Base-by-base conservation (phyloP, 2,797 vertebrate genomes). In the Neoniphon sammara region DNA sequence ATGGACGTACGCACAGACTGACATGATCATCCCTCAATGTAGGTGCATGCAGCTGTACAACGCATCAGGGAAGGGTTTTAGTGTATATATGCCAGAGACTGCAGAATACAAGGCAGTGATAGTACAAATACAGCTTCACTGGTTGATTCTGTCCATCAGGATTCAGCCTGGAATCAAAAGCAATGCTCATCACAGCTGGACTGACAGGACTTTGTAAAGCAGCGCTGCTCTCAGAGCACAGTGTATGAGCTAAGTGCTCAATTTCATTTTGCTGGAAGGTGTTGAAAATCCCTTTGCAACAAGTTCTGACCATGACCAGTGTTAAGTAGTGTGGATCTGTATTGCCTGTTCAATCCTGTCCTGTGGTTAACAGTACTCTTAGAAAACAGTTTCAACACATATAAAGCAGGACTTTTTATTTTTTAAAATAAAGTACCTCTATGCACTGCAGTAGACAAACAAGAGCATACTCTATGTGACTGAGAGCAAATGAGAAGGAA, bases 271-370 rank as follows among this genome's bases (percentile, higher is more conserved):
- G 21, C 17, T 54, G 58, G 54, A 62, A 76, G 54, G 21, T 1
- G 0, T 50, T 66, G 15, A 68, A 67, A 87, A 75, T 21, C 34
- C 14, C 25, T 42, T 47, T 11, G 42, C 23, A 73, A 79, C 31
- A 67, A 46, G 72, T 52, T 66, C 12, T 49, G 49, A 65, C 53
- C 39, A 49, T 15, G 7, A 42, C 58, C 21, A 56, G 58, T 23
- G 54, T 78, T 30, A 60, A 75, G 36, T 30, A 25, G n/a, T 25
- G 23, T 18, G 18, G 4, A 68, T 39, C 36, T 39, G 2, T 39
- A 39, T 39, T 39, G 9, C 42, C 42, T 44, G 42, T 44, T 44
- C 14, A 44, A 5, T 44, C 42, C 15, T 42, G 64, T 72, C 65
- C 54, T 52, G 8, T 39, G 20, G 53, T 60, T 18, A 55, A 66